Evolutionary conservation across 2,797 vertebrate species (phyloP), one percentile per base, ranked within the genome.

Genomic region (Bryconaethiops microstoma): DNA sequence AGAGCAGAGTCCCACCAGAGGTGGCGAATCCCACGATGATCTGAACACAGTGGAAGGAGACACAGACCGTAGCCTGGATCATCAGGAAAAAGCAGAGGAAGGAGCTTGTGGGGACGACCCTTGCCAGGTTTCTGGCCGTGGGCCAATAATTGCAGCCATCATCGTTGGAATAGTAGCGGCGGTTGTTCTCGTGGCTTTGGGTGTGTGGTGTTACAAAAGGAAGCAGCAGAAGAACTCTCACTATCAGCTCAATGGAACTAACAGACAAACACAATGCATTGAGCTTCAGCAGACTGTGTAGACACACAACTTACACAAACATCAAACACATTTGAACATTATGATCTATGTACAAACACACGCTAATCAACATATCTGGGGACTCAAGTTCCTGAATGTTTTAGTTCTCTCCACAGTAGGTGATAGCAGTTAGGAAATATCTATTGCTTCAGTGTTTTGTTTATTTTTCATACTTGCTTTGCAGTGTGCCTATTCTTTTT

Each of bases 241-340:
- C 80, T 99, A 98, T 79, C 95, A 97, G 91, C 93, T 99, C 88
- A 98, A 98, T 0, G 97, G 96, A 35, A 97, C 96, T 84, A 91
- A 88, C 65, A 93, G 92, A 79, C 95, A 95, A 55, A 93, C 92
- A 63, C 96, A 99, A 89, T 96, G 98, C 83, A 98, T 99, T 0
- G 97, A 99, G 93, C 97, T 99, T 95, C 96, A 95, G 82, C 94
- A 99, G 88, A 99, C 97, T 86, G 96, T 98, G 87, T 99, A 96
- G 9, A 59, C 25, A 50, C 75, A 72, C 70, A 57, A 75, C 55
- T 78, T 78, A 78, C 74, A 64, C 70, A 63, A 62, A 35, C 69
- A 55, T 21, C 54, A 77, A 42, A 29, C 9, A 78, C 59, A 39
- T 75, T 72, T 86, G 80, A 79, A 84, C 76, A 78, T 76, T 76